phyloP scores from a whole-genome alignment of 2,797 vertebrate genomes.

The Fistularia tabacaria region DNA sequence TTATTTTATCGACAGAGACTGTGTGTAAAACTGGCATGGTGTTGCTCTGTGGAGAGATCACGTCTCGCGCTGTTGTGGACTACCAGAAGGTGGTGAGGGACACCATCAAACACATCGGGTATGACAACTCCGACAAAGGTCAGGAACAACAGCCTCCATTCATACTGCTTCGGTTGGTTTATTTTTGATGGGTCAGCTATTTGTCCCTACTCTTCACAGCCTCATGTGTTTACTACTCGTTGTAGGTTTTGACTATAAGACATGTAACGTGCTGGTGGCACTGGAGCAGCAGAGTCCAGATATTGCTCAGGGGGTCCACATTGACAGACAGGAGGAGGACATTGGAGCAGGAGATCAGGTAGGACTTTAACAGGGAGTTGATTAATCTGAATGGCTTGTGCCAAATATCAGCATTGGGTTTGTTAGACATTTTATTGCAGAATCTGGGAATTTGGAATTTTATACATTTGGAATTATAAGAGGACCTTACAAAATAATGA shows the following conservation, averaged over 20 bases:
- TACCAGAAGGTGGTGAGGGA: constrained; percentile 96
- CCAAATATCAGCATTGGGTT: neutral
- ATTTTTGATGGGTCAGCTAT: neutral
- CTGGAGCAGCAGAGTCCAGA: constrained; percentile 97
- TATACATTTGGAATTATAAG: too few relatives aligned
- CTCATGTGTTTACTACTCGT: neutral
- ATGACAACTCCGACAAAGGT: constrained; percentile 98
- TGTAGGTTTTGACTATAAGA: constrained; percentile 98
- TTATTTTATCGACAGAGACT: constrained; percentile 78
- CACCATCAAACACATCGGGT: constrained; percentile 91
- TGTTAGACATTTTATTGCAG: too few relatives aligned
- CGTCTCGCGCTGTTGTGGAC: constrained; percentile 89
- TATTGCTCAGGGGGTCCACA: constrained; percentile 94
- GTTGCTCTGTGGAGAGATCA: constrained; percentile 96
- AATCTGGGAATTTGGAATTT: too few relatives aligned
- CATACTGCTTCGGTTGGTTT: neutral
- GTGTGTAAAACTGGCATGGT: constrained; percentile 99
- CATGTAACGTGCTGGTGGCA: constrained; percentile 97
- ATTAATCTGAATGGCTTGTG: neutral
- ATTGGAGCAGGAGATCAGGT: constrained; percentile 99
- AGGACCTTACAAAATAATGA: too few relatives aligned
- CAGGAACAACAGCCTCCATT: constrained; percentile 9
- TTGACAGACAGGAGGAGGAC: constrained; percentile 89
- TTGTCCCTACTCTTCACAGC: neutral
- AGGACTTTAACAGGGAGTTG: constrained; percentile 3